A percentile compares a stretch with the other conserved stretches of the same genome.
phyloP scores from a whole-genome alignment of 2,888 invertebrate species.

The Oscheius sp. region DNA sequence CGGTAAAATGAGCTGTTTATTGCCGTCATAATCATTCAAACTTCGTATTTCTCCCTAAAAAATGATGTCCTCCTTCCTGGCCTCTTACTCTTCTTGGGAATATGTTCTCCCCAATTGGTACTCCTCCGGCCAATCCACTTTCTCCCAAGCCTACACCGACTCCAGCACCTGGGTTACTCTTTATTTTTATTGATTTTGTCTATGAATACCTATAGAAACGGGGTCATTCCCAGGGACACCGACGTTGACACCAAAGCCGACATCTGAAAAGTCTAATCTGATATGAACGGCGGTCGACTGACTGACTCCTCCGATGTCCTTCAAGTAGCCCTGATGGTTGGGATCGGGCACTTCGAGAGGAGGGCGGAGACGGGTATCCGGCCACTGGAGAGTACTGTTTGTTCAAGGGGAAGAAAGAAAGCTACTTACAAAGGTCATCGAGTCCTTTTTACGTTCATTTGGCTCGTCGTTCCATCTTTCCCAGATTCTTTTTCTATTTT shows the following conservation, averaged over 20 bases:
- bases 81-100: slow-evolving; percentile 48
- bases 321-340: slow-evolving; percentile 51
- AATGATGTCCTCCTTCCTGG: neutral
- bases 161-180: slow-evolving; percentile 38
- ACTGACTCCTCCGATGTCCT: slow-evolving; percentile 53
- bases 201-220: slow-evolving; percentile 44
- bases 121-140: slow-evolving; percentile 59
- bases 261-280: slow-evolving; percentile 39
- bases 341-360: slow-evolving; percentile 40
- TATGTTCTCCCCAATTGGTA: slow-evolving; percentile 53
- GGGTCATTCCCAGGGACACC: slow-evolving; percentile 62
- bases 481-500: slow-evolving; percentile 12
- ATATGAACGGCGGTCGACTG: slow-evolving; percentile 17
- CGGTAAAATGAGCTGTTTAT: slow-evolving; percentile 59
- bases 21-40: slow-evolving; percentile 64
- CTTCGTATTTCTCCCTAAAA: slow-evolving; percentile 59
- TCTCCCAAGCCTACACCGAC: slow-evolving; percentile 57
- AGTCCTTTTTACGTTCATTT: slow-evolving; percentile 6
- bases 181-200: too few species aligned
- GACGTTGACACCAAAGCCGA: slow-evolving; percentile 61
- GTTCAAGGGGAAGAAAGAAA: neutral
- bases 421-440: slow-evolving; percentile 1
- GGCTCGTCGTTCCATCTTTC: slow-evolving; percentile 23
- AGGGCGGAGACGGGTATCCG: neutral
- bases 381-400: slow-evolving; percentile 13